Evolutionary conservation across 2,888 invertebrate species (phyloP).

Genomic region (Mythimna vitellina): DNA sequence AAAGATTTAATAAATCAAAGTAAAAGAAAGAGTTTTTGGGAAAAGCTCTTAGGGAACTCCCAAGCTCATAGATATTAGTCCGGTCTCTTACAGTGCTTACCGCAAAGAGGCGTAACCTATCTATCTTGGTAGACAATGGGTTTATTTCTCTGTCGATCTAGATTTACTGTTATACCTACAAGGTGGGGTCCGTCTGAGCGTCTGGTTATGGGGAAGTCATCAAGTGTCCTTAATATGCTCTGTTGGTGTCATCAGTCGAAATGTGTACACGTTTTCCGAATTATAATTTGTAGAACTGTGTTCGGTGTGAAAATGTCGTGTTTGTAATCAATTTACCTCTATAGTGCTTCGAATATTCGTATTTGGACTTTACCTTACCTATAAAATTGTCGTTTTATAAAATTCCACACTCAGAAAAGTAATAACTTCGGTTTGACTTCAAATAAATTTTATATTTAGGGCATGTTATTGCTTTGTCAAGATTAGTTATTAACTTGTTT

Average conservation of each 20-base stretch:
- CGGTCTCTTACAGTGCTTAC: constrained; percentile 51
- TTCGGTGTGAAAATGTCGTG: neutral
- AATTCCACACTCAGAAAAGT: no score
- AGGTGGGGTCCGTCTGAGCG: constrained; percentile 1
- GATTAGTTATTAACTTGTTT: no score
- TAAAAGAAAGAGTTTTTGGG: constrained; percentile 37
- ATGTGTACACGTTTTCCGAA: neutral
- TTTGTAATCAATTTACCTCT: neutral
- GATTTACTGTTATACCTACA: constrained; percentile 41
- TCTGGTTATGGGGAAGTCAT: neutral
- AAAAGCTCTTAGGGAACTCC: constrained; percentile 33
- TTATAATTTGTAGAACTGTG: neutral
- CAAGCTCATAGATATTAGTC: constrained; percentile 42
- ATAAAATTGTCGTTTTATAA: no score
- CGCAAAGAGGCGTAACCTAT: constrained; percentile 66
- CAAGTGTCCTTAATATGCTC: neutral
- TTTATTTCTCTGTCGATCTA: constrained; percentile 55
- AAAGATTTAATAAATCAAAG: constrained; percentile 52
- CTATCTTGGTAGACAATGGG: constrained; percentile 59
- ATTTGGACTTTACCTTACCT: no score
- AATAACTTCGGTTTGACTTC: no score
- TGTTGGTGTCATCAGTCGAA: neutral
- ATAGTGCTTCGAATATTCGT: neutral
- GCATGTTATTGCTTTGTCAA: no score
- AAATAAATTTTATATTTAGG: no score